Evolutionary conservation across 2,113 vertebrate genomes (phyloP).

Genomic region (Numenius arquata): DNA sequence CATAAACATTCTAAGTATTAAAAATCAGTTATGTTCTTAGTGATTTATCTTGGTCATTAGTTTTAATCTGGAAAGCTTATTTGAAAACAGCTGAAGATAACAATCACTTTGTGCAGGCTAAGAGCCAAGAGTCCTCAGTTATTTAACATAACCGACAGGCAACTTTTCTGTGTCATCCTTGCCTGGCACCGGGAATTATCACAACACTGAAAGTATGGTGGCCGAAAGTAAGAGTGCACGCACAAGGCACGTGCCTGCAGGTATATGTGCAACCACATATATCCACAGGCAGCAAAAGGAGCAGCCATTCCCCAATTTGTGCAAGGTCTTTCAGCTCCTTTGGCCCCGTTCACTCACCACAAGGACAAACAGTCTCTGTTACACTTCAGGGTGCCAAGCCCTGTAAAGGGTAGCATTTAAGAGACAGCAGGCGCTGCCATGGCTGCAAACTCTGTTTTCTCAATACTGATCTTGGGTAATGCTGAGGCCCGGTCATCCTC

Average conservation of each 20-base stretch:
- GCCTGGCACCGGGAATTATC: not conserved
- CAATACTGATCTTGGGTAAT: conserved; percentile 11
- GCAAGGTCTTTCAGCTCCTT: not conserved
- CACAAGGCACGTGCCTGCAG: fast-evolving
- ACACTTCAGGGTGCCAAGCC: not conserved
- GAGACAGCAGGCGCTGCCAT: not conserved
- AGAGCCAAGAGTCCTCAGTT: not conserved
- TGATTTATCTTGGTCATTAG: not conserved
- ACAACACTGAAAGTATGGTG: not conserved
- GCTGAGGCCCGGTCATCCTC: not conserved
- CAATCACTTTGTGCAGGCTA: not conserved
- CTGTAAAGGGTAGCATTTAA: not conserved
- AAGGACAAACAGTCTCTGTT: not conserved
- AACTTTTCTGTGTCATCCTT: not conserved
- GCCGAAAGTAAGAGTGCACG: fast-evolving
- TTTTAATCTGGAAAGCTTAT: not conserved
- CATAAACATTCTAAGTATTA: not conserved
- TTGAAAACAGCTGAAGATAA: conserved; percentile 1
- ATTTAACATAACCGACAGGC: not conserved
- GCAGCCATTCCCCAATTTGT: not conserved
- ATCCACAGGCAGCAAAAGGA: not conserved
- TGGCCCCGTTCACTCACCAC: not conserved
- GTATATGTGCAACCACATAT: not conserved
- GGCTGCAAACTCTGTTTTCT: conserved; percentile 59
- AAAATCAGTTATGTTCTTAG: not conserved